These are phyloP conservation scores for Epizoanthus fatuus DNA, from an alignment of 92 coral and sea anemone species.

Conservation along the genomic window DNA sequence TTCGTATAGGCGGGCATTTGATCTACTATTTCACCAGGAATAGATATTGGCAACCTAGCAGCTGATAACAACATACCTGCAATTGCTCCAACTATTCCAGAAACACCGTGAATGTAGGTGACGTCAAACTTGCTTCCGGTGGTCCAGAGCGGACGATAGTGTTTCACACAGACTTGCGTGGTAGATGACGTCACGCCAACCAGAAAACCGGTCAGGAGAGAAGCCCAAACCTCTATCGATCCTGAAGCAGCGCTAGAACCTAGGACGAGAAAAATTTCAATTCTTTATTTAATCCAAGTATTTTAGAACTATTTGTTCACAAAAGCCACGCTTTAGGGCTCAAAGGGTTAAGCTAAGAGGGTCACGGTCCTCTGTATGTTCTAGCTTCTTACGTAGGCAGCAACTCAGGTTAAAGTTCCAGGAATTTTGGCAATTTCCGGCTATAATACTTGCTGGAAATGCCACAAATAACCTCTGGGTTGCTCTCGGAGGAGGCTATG, in stretches of 20 bases:
- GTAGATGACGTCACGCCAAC: constrained; percentile 80
- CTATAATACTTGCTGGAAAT: not conserved
- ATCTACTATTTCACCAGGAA: too few relatives aligned
- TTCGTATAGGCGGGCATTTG: not conserved
- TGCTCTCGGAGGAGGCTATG: too few relatives aligned
- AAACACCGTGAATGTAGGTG: constrained; percentile 85
- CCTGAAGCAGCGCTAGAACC: constrained; percentile 89
- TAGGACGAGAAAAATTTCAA: constrained; percentile 17
- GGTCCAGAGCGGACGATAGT: constrained; percentile 77
- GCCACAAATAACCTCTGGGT: not conserved
- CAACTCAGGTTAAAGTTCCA: not conserved
- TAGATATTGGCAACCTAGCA: too few relatives aligned
- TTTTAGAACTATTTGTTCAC: too few relatives aligned
- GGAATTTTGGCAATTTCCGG: not conserved
- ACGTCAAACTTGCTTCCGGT: constrained; percentile 79
- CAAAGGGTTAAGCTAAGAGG: not conserved
- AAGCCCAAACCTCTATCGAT: constrained; percentile 91
- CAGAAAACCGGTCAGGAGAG: constrained; percentile 78
- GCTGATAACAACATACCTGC: constrained; percentile 61
- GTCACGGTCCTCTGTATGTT: too few relatives aligned
- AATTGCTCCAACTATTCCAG: constrained; percentile 87
- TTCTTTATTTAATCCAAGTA: not conserved
- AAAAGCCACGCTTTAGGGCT: not conserved
- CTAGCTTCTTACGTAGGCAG: too few relatives aligned
- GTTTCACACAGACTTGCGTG: constrained; percentile 65